Percentiles rank a stretch among this genome's conserved stretches.
These are phyloP conservation scores for Mola mola DNA, from an alignment of 2,113 vertebrate genomes.

Conservation along the genomic window DNA sequence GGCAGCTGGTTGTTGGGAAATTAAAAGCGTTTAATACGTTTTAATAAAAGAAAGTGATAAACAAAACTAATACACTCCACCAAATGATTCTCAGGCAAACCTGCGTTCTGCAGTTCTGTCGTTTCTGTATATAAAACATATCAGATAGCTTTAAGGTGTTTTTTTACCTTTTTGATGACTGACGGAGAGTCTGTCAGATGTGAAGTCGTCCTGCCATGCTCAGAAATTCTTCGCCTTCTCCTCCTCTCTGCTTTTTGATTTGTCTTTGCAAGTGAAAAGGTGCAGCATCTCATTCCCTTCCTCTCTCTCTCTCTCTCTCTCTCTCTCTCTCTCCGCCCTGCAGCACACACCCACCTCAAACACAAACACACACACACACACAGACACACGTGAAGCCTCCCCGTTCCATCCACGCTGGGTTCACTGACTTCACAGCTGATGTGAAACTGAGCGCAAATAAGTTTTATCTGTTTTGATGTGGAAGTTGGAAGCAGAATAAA, in stretches of 20 bases:
- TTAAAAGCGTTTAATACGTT: too few species aligned
- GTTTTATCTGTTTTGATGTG: conserved; percentile 39
- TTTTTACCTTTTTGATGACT: conserved; percentile 66
- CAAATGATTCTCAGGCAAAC: too few species aligned
- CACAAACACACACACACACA: conserved; percentile 52
- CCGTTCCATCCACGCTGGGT: conserved; percentile 50
- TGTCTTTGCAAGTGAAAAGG: conserved; percentile 70
- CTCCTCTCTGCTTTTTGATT: conserved; percentile 3
- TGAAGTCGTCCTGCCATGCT: conserved; percentile 59
- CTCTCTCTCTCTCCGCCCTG: conserved; percentile 13
- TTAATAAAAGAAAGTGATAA: too few species aligned
- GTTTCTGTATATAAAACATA: too few species aligned
- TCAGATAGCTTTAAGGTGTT: background rate
- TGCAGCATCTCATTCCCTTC: conserved; percentile 67
- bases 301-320: conserved; percentile 22
- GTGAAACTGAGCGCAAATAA: conserved; percentile 48
- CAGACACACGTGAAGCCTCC: conserved; percentile 55
- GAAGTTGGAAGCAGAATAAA: conserved; percentile 44
- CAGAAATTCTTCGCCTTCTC: conserved; percentile 11
- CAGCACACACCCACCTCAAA: conserved; percentile 68
- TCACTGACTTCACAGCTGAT: conserved; percentile 43
- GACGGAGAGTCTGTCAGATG: conserved; percentile 45
- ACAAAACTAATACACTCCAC: too few species aligned
- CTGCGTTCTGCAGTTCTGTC: too few species aligned
- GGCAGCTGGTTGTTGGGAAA: too few species aligned